These are phyloP conservation scores for Luperina testacea DNA, from an alignment of 2,888 invertebrate species.

Conservation along the genomic window DNA sequence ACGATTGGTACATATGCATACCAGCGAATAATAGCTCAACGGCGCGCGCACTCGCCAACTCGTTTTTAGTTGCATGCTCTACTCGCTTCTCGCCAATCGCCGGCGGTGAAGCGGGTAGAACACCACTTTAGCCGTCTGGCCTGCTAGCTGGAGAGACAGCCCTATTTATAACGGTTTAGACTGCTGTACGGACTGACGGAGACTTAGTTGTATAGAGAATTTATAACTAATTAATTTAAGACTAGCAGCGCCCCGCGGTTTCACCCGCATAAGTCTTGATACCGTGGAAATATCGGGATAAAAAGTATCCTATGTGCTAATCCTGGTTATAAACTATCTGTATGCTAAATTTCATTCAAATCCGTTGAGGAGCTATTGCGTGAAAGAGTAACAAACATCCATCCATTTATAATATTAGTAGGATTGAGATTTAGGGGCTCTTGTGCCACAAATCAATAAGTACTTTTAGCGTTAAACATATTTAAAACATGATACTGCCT, in stretches of 20 bases:
- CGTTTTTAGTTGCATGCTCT: background rate
- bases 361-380: background rate
- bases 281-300: background rate
- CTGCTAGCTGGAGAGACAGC: slow-evolving; percentile 43
- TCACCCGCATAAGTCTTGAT: background rate
- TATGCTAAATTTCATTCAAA: background rate
- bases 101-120: slow-evolving; percentile 16
- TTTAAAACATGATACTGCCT: background rate
- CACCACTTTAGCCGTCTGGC: slow-evolving; percentile 47
- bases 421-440: background rate
- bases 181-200: background rate
- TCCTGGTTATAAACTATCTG: background rate
- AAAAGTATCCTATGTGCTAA: background rate
- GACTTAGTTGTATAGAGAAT: background rate
- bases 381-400: background rate
- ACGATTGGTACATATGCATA: background rate
- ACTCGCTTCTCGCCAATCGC: background rate
- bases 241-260: background rate
- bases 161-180: slow-evolving; percentile 51
- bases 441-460: background rate
- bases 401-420: too few species aligned
- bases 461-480: background rate
- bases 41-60: background rate
- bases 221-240: background rate
- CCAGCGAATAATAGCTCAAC: background rate